phyloP scores from a whole-genome alignment of 2,888 invertebrate genomes.

The Netelia virgata region DNA sequence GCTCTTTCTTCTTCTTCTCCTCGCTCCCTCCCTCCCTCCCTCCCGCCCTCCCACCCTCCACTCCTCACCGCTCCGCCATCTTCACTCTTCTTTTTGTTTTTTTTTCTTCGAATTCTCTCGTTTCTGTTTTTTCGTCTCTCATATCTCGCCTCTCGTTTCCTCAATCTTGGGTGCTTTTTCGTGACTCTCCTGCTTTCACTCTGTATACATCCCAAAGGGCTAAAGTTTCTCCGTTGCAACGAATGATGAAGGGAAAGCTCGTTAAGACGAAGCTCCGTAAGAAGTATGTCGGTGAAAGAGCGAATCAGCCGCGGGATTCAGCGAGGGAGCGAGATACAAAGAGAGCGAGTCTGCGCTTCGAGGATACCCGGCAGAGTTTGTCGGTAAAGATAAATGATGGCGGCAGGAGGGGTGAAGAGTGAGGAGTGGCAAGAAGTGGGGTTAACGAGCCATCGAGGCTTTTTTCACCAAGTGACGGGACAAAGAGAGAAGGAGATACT shows the following conservation, averaged over 20 bases:
- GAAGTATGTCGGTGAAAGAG: constrained; percentile 44
- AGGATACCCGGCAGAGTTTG: constrained; percentile 58
- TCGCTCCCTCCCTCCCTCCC: not conserved
- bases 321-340: constrained; percentile 18
- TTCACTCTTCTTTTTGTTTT: constrained; percentile 18
- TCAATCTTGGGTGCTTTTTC: constrained; percentile 62
- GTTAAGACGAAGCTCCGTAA: constrained; percentile 62
- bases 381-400: constrained; percentile 70
- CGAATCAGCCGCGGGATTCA: constrained; percentile 15
- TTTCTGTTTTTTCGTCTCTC: constrained; percentile 35
- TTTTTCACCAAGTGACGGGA: constrained; percentile 49
- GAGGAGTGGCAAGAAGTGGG: constrained; percentile 60
- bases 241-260: constrained; percentile 65
- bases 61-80: not conserved
- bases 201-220: constrained; percentile 56
- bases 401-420: not conserved
- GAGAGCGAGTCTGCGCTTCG: constrained; percentile 31
- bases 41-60: too few species aligned
- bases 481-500: not conserved
- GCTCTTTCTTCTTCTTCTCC: constrained; percentile 1
- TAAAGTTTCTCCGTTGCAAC: constrained; percentile 61
- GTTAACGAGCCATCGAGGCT: constrained; percentile 69
- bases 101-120: constrained; percentile 33
- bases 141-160: constrained; percentile 54
- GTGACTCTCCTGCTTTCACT: constrained; percentile 34